These are phyloP conservation scores for Ceuthmochares aereus DNA, from an alignment of 2,113 vertebrate species.

Conservation along the genomic window DNA sequence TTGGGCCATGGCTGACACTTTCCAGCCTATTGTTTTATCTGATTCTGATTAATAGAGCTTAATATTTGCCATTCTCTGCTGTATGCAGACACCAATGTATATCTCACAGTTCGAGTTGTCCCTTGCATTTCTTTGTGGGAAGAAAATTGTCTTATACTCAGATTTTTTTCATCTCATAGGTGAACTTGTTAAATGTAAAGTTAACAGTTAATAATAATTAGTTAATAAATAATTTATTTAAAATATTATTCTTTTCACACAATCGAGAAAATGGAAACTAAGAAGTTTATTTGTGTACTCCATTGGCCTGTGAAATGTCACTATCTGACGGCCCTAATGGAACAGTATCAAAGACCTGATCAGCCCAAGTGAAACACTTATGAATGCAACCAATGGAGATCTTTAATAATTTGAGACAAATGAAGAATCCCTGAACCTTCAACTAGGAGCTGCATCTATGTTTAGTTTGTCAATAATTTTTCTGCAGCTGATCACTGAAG, in stretches of 20 bases:
- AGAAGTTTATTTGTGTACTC: not conserved
- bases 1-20: not conserved
- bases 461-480: not conserved
- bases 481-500: not conserved
- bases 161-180: not conserved
- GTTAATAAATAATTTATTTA: not conserved
- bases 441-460: not conserved
- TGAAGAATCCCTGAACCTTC: not conserved
- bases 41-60: not conserved
- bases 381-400: not conserved
- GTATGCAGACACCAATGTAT: not conserved
- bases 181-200: not conserved
- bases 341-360: not conserved
- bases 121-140: not conserved
- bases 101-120: not conserved
- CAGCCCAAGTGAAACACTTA: not conserved
- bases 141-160: not conserved
- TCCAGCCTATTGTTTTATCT: not conserved
- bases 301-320: not conserved
- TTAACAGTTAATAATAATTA: not conserved
- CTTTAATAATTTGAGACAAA: not conserved
- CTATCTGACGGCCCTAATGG: not conserved
- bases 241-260: not conserved
- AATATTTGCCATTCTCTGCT: not conserved
- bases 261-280: not conserved